Percentiles rank a stretch among this genome's conserved stretches.
Evolutionary conservation across 2,888 invertebrate species (phyloP).

Genomic region (Scrobipalpa atriplicella): DNA sequence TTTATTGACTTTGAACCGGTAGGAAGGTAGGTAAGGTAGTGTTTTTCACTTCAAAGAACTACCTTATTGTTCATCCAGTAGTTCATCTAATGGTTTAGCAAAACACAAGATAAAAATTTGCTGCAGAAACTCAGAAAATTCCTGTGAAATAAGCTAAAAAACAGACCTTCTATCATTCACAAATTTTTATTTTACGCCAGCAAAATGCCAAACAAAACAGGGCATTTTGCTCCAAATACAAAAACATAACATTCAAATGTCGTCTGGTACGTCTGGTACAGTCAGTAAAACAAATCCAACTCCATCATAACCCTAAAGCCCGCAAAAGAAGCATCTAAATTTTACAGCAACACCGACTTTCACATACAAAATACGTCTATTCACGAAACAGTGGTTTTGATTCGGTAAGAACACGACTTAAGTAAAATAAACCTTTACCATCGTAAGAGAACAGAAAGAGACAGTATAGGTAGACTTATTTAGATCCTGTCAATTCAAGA

Average conservation of each 20-base stretch:
- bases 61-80: too few species aligned
- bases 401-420: too few species aligned
- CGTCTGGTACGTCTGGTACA: slow-evolving; percentile 46
- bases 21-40: too few species aligned
- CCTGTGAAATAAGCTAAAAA: background rate
- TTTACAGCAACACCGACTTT: slow-evolving; percentile 61
- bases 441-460: too few species aligned
- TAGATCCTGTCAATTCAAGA: too few species aligned
- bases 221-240: slow-evolving; percentile 32
- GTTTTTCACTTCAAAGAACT: too few species aligned
- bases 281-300: slow-evolving; percentile 58
- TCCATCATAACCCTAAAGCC: slow-evolving; percentile 49
- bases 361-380: slow-evolving; percentile 77
- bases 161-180: background rate
- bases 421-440: too few species aligned
- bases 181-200: background rate
- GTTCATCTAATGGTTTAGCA: too few species aligned
- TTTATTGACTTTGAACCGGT: too few species aligned
- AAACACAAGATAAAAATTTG: too few species aligned
- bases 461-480: too few species aligned
- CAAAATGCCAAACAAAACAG: background rate
- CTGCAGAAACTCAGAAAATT: background rate
- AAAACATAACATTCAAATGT: slow-evolving; percentile 33
- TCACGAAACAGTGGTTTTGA: slow-evolving; percentile 58
- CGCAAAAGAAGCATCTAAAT: slow-evolving; percentile 62